phyloP scores from a whole-genome alignment of 1,140 invertebrate species.

The Cherax quadricarinatus region DNA sequence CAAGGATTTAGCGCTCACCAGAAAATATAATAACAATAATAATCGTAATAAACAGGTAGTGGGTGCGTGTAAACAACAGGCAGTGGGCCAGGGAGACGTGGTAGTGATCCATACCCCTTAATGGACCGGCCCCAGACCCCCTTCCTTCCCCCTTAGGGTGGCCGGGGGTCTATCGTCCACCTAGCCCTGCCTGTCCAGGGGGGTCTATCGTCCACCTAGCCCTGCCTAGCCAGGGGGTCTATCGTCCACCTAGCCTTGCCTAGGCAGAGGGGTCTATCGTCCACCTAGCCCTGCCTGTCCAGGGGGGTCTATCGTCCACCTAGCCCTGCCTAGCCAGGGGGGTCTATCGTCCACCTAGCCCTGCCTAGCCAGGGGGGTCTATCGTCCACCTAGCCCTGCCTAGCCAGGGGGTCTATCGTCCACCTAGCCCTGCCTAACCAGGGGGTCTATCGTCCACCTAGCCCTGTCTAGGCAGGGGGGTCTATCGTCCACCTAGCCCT shows the following conservation, averaged over 20 bases:
- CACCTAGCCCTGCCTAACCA: background rate
- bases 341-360: background rate
- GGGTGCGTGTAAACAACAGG: too few species aligned
- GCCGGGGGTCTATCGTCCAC: background rate
- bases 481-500: background rate
- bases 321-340: too few species aligned
- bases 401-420: too few species aligned
- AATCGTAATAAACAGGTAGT: background rate
- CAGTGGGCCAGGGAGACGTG: background rate
- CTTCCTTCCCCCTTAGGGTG: background rate
- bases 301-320: background rate
- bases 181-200: background rate
- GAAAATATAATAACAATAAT: too few species aligned
- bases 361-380: background rate
- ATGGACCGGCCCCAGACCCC: background rate
- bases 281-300: background rate
- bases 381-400: too few species aligned
- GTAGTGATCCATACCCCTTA: slow-evolving; percentile 19
- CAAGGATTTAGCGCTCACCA: too few species aligned
- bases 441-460: background rate
- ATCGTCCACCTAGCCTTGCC: too few species aligned
- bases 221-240: too few species aligned
- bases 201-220: background rate
- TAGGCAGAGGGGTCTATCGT: too few species aligned
- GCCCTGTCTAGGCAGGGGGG: too few species aligned